Conservation (phyloP, 2,797 vertebrate species). For the Borostomias antarcticus region DNA sequence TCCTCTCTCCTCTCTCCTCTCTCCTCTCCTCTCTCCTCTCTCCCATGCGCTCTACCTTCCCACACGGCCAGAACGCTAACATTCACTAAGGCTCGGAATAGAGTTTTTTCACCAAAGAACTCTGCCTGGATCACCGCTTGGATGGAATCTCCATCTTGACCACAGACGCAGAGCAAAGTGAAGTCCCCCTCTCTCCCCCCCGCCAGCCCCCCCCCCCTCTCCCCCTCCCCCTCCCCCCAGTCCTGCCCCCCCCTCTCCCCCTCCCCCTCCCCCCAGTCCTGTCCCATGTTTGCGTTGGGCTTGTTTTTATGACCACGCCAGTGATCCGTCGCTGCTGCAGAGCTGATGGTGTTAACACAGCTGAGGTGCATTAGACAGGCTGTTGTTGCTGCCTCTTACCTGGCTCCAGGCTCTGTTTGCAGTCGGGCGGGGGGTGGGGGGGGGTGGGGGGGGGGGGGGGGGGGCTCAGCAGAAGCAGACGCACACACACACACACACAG, state of each 20-base stretch:
- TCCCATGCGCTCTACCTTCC: not conserved
- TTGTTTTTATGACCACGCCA: slow-evolving; percentile 75
- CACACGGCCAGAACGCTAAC: not conserved
- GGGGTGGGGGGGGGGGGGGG: too few relatives aligned
- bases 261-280: not conserved
- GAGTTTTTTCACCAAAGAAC: not conserved
- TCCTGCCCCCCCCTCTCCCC: slow-evolving; percentile 14
- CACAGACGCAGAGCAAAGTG: slow-evolving; percentile 17
- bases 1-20: not conserved
- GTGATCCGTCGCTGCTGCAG: slow-evolving; percentile 67
- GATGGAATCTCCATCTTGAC: slow-evolving; percentile 12
- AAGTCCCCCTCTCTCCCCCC: slow-evolving; percentile 25
- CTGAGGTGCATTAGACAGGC: slow-evolving; percentile 72
- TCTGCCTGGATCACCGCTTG: not conserved
- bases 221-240: slow-evolving; percentile 11
- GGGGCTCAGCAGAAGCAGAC: too few relatives aligned
- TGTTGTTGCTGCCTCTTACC: slow-evolving; percentile 71
- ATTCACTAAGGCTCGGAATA: not conserved
- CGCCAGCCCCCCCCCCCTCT: slow-evolving; percentile 26
- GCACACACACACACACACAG: slow-evolving; percentile 25
- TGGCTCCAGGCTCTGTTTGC: slow-evolving; percentile 63
- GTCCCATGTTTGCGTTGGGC: slow-evolving; percentile 56
- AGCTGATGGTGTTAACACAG: slow-evolving; percentile 78
- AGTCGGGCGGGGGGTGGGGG: slow-evolving; percentile 36
- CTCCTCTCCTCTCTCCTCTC: slow-evolving; percentile 12